Evolutionary conservation across 2,797 vertebrate genomes (phyloP).

Genomic region (Adrianichthys oophorus): DNA sequence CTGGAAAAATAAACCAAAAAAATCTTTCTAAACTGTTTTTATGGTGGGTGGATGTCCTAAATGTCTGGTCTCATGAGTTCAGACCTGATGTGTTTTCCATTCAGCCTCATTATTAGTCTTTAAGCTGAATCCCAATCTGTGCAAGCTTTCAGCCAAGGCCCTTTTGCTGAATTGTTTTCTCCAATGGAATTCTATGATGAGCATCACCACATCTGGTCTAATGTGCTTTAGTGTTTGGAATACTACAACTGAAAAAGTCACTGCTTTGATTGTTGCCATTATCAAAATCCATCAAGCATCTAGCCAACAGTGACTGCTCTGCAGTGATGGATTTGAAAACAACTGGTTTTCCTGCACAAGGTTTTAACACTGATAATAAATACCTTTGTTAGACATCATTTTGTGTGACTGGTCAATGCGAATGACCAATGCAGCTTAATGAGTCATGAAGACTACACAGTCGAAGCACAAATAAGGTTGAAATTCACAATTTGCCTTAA

Average conservation of each 20-base stretch:
- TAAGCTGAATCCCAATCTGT: slow-evolving; percentile 70
- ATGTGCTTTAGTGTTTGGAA: too few relatives aligned
- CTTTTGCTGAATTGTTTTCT: slow-evolving; percentile 29
- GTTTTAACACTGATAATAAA: slow-evolving; percentile 19
- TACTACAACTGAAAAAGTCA: neutral
- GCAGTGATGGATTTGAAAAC: neutral
- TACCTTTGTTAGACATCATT: slow-evolving; percentile 12
- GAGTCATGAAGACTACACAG: neutral
- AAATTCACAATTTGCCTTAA: slow-evolving; percentile 1
- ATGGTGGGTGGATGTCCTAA: slow-evolving; percentile 35
- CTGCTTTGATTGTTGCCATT: slow-evolving; percentile 1
- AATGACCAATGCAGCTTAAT: too few relatives aligned
- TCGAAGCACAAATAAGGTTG: slow-evolving; percentile 4
- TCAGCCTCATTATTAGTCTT: slow-evolving; percentile 53
- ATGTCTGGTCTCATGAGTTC: slow-evolving; percentile 47
- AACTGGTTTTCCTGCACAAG: neutral
- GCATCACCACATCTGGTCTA: too few relatives aligned
- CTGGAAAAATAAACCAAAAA: too few relatives aligned
- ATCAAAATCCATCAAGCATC: slow-evolving; percentile 7
- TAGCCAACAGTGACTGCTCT: slow-evolving; percentile 7
- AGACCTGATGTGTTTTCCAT: slow-evolving; percentile 48
- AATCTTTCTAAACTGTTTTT: slow-evolving; percentile 9
- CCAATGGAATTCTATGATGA: slow-evolving; percentile 48
- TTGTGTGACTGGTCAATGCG: neutral
- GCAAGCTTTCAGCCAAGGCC: slow-evolving; percentile 62